Evolutionary conservation across 2,888 invertebrate genomes (phyloP), one percentile per base, ranked within the genome.

Genomic region (Periphyllus acericola): DNA sequence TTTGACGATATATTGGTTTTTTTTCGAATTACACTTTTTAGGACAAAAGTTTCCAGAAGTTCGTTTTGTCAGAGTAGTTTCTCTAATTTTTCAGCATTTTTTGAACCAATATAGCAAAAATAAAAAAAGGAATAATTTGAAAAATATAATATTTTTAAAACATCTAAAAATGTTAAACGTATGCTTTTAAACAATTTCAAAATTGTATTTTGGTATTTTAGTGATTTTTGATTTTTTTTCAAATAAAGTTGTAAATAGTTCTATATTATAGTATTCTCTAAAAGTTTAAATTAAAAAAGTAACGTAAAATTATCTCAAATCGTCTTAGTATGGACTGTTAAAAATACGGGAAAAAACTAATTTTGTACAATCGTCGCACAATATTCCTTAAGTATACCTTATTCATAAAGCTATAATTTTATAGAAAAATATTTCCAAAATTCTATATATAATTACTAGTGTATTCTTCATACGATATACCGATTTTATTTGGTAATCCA

Each of bases 251-350:
- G 14, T 29, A 71, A 71, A 14, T 46, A 60, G 72, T 72, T 72
- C 8, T 34, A 34, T 19, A 72, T 8, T 72, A 32, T 2, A 17
- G 32, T 32, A 52, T 82, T 52, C 0, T 72, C 32, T 52, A 29
- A 71, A 71, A 72, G n/a, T 72, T 52, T 82, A 25, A 82, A 72
- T 19, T 52, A 25, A 34, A 72, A 55, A 52, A 52, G 9, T 52
- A 82, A n/a, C 21, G 52, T 71, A 17, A 32, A 83, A 83, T 72
- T n/a, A 9, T 6, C 68, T 19, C 21, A 81, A 17, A 29, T n/a
- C n/a, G n/a, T n/a, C n/a, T 68, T 68, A 2, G 2, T 25, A 66
- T 36, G 4, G 21, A 14, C 9, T 68, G 29, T 68, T 3, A 29
- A 29, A 68, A 68, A 68, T 11, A 29, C 11, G n/a, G 25, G 6